Evolutionary conservation across 2,888 invertebrate genomes (phyloP), one percentile per base, ranked within the genome.

Genomic region (Eilema sororculum): DNA sequence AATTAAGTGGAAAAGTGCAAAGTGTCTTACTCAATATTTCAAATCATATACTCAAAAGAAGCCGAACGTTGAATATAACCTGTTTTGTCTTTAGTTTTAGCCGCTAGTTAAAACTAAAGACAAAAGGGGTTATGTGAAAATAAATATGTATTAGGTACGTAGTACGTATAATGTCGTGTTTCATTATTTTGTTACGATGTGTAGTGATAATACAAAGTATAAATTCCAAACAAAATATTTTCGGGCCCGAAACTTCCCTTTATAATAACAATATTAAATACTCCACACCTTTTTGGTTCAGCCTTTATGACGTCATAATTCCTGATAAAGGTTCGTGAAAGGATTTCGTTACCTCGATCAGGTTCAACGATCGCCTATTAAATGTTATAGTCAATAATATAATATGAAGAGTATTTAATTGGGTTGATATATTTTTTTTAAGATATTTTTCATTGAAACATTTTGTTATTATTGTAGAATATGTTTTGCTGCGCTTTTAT

Each of bases 281-380:
- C 69, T 70, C 56, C 58, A 64, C 69, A 80, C 73, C 75, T 75
- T 76, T 77, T 80, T 75, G 78, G 69, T 75, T 67, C 64, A 71
- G 67, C 75, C 71, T 75, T 78, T 77, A 80, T 69, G 63, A 64
- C 65, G 69, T 66, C 75, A 71, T 70, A 75, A 68, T 64, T 74
- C 52, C 33, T 58, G 30, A 72, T 80, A 77, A 79, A 77, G 68
- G 74, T n/a, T 8, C n/a, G 16, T n/a, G 69, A 66, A 76, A 72
- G 68, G 77, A n/a, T 60, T 60, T 60, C 28, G 20, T 30, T 28
- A 30, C 33, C 20, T 62, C 68, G 61, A 71, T 74, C 69, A 12
- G 63, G 65, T 33, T 67, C 59, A 20, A 72, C 41, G 37, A 57
- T 12, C 3, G 56, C 20, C 70, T 69, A 52, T 52, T 52, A 52